Evolutionary conservation across 1,140 invertebrate genomes (phyloP), one percentile per base, ranked within the genome.

Genomic region (Heliconius congener): DNA sequence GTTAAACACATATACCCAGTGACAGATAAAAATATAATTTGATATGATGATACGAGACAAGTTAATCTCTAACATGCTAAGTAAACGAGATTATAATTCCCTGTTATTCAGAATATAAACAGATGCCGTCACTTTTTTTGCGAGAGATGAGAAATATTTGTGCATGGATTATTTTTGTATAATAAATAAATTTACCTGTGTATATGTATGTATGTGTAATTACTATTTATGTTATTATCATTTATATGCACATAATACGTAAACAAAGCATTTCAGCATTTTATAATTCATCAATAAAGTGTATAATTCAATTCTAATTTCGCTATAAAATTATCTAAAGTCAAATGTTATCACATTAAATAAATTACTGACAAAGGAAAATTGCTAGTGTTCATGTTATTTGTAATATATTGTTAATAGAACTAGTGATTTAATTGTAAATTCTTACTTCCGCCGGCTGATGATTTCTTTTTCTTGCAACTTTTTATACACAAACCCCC

Each of bases 401-500:
- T 71, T 19, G 16, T 8, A 72, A 39, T 72, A 72, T 72, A 11
- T 37, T 72, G 6, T 72, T 9, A 19, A 71, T 72, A 39, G 8
- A 72, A 72, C 16, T 39, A 42, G 8, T 72, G 18, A 19, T 72
- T 30, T 18, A 46, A 66, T n/a, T 16, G 5, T 72, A 39, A 71
- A 75, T 72, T 76, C 91, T 88, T 85, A 94, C 91, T 91, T 93
- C 83, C 83, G 83, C 46, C 84, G 85, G 72, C 88, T 89, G 18
- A 94, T 86, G 77, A 94, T 87, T 84, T 93, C 90, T 72, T 86
- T 90, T 42, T 93, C 89, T 81, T 92, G 89, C 9, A 94, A 83
- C 75, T 88, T 93, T 76, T 87, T 91, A 71, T 86, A 93, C 76
- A 94, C 85, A 78, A 92, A 91, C 77, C 82, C 88, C 93, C 93